Evolutionary conservation across 2,113 vertebrate genomes (phyloP), one percentile per base, ranked within the genome.

Genomic region (Clupea harengus): DNA sequence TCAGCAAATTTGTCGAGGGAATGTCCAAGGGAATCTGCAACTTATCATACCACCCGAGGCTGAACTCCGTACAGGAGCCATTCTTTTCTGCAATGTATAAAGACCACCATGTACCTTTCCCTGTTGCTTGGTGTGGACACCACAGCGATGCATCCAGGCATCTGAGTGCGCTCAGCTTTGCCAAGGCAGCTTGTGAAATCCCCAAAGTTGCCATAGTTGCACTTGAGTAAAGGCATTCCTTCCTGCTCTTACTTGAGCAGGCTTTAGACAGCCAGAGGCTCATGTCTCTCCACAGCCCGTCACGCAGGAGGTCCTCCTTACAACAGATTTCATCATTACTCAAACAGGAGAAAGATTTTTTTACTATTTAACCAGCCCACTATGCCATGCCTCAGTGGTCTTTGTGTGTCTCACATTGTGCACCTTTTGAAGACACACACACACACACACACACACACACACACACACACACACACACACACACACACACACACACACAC

Each of bases 261-360:
- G 20, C 20, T n/a, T 64, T 64, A n/a, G 57, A 9, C 57, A 64
- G 20, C 57, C 22, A 64, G 57, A n/a, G 57, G 20, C 4, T 64
- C 6, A 85, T 88, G 85, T 85, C 89, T 88, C 91, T 89, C 87
- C 91, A 91, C 90, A 89, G 91, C 91, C 91, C 81, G 92, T 94
- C 93, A 94, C 89, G 92, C 92, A 91, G 88, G 88, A 92, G 91
- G 92, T 93, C 5, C 92, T 94, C 93, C 93, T 95, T 95, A 94
- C 95, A 94, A 90, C 91, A 92, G 91, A 94, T 95, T 95, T 95
- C 95, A 95, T 95, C 95, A 95, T 95, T 91, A 92, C 92, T 92
- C 90, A 72, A 92, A 91, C 91, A 82, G 47, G 60, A n/a, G 22
- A 47, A 81, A 22, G 88, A 91, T 39, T 39, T 39, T 39, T 39